Evolutionary conservation across 1,140 invertebrate genomes (phyloP).

Genomic region (Cecropterus lyciades): DNA sequence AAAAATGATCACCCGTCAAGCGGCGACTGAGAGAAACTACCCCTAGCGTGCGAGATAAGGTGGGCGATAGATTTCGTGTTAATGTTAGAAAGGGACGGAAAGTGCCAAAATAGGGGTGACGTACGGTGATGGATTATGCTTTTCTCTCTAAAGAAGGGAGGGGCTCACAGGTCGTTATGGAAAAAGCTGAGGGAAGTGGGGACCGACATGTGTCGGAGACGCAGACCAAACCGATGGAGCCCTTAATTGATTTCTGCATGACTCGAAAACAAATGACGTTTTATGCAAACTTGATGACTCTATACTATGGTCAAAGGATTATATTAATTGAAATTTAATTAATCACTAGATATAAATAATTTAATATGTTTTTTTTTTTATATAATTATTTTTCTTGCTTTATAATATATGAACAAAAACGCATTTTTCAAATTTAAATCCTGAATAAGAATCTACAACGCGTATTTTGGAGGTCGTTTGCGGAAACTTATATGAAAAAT

Average conservation of each 20-base stretch:
- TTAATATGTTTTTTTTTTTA: too few species aligned
- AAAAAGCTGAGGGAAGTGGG: constrained; percentile 84
- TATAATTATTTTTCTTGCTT: too few species aligned
- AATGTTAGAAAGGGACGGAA: constrained; percentile 59
- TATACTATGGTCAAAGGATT: background rate
- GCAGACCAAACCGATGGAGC: constrained; percentile 66
- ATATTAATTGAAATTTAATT: background rate
- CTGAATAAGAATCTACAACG: too few species aligned
- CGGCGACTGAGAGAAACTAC: constrained; percentile 85
- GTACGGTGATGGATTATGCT: constrained; percentile 85
- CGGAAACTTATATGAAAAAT: too few species aligned
- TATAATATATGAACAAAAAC: too few species aligned
- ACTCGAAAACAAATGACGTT: constrained; percentile 47
- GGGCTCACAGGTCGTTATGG: constrained; percentile 85
- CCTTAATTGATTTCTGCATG: constrained; percentile 79
- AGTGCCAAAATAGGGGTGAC: constrained; percentile 84
- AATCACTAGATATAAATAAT: too few species aligned
- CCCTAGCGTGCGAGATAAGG: constrained; percentile 77
- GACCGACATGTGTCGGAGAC: constrained; percentile 80
- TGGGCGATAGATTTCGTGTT: constrained; percentile 48
- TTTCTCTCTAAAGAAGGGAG: constrained; percentile 85
- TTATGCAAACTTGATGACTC: constrained; percentile 14
- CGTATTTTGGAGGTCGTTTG: too few species aligned
- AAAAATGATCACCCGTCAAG: constrained; percentile 86
- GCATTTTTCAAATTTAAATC: too few species aligned